Evolutionary conservation across 2,797 vertebrate species (phyloP).

Genomic region (Galagoides demidoff): DNA sequence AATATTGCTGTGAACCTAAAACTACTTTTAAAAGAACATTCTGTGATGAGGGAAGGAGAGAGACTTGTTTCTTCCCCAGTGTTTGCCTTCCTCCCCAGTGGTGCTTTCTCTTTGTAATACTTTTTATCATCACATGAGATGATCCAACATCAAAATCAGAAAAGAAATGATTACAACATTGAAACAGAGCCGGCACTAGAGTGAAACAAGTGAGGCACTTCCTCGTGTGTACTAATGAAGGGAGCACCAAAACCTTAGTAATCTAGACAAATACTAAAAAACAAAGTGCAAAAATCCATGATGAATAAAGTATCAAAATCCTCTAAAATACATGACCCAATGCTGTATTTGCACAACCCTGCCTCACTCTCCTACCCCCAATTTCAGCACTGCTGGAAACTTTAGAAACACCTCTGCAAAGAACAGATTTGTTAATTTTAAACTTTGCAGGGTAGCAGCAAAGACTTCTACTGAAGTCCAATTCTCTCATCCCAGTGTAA

Average conservation of each 20-base stretch:
- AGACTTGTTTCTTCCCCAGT: not conserved
- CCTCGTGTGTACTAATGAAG: not conserved
- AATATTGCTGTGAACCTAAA: not conserved
- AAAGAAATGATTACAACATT: not conserved
- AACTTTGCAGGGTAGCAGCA: not conserved
- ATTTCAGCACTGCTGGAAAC: not conserved
- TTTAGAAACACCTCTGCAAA: not conserved
- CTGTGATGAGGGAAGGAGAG: not conserved
- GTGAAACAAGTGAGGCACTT: not conserved
- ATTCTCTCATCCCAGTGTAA: not conserved
- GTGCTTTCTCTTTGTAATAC: not conserved
- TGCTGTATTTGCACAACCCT: not conserved
- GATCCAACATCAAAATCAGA: not conserved
- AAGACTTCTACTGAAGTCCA: not conserved
- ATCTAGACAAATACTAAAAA: not conserved
- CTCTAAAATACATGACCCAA: not conserved
- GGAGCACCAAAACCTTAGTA: not conserved
- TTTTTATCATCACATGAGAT: not conserved
- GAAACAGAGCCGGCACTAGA: not conserved
- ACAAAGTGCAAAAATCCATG: not conserved
- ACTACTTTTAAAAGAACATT: not conserved
- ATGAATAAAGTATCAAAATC: not conserved
- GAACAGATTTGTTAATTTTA: not conserved
- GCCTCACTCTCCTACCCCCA: not conserved
- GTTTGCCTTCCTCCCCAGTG: no score